These are phyloP conservation scores for Fundulus diaphanus DNA, from an alignment of 2,797 vertebrate genomes.

Conservation along the genomic window DNA sequence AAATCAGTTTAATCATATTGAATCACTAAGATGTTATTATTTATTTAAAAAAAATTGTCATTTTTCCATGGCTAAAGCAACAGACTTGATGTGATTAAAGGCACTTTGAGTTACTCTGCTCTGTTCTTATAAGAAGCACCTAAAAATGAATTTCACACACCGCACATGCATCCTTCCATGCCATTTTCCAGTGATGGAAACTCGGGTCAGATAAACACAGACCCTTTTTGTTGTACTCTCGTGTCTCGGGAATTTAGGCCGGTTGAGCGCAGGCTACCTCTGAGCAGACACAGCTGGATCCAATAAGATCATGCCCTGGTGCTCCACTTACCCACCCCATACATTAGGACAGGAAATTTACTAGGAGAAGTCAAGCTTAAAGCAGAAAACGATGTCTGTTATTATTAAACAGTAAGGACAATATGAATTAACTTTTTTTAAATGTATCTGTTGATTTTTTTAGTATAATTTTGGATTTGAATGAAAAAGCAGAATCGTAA, in stretches of 20 bases:
- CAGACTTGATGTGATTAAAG: neutral
- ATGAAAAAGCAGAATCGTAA: neutral
- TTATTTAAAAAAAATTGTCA: neutral
- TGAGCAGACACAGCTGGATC: conserved; percentile 69
- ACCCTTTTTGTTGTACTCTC: conserved; percentile 63
- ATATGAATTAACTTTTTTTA: neutral
- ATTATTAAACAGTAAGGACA: neutral
- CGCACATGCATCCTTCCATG: conserved; percentile 24
- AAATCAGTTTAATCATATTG: conserved; percentile 44
- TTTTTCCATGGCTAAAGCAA: conserved; percentile 24
- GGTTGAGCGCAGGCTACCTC: conserved; percentile 60
- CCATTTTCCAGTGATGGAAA: conserved; percentile 45
- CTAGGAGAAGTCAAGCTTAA: conserved; percentile 32
- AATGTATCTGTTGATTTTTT: neutral
- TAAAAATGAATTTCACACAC: conserved; percentile 25
- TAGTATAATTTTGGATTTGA: neutral
- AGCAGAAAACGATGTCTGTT: neutral
- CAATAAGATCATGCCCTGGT: conserved; percentile 57
- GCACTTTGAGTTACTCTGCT: conserved; percentile 4
- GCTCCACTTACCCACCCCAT: conserved; percentile 67
- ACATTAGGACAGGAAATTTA: conserved; percentile 70
- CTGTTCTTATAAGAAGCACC: conserved; percentile 30
- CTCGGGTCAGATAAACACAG: conserved; percentile 58
- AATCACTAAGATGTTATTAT: conserved; percentile 10
- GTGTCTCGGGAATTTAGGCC: conserved; percentile 58